These are phyloP conservation scores for Megaptera novaeangliae DNA, from an alignment of 2,113 vertebrate species.

Conservation along the genomic window DNA sequence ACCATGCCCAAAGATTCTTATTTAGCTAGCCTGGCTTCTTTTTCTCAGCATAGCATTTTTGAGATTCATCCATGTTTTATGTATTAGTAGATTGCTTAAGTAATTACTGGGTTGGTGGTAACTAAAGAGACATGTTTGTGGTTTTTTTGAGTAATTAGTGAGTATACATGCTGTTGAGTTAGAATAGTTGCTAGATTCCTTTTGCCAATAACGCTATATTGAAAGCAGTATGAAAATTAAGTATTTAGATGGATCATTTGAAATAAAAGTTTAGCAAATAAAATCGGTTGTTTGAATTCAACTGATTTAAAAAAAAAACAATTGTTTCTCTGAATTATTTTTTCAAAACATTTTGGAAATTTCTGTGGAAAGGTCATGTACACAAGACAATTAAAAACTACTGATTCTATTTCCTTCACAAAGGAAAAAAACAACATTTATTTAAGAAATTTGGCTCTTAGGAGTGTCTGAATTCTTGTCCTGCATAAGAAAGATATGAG, in stretches of 20 bases:
- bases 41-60: neutral
- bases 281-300: neutral
- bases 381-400: neutral
- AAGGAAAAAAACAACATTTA: neutral
- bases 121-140: neutral
- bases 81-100: neutral
- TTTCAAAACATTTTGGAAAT: neutral
- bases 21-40: neutral
- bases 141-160: neutral
- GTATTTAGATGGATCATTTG: neutral
- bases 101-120: neutral
- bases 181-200: neutral
- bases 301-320: neutral
- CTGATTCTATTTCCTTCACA: neutral
- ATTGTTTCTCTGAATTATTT: neutral
- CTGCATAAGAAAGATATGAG: neutral
- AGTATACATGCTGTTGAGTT: neutral
- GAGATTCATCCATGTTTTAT: neutral
- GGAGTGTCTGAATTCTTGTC: neutral
- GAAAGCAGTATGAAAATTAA: conserved; percentile 1
- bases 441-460: neutral
- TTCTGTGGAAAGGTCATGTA: neutral
- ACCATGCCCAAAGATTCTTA: neutral
- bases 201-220: neutral
- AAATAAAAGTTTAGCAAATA: neutral